Base-by-base conservation (phyloP, 2,797 vertebrate genomes). In the Malacoraja senta region DNA sequence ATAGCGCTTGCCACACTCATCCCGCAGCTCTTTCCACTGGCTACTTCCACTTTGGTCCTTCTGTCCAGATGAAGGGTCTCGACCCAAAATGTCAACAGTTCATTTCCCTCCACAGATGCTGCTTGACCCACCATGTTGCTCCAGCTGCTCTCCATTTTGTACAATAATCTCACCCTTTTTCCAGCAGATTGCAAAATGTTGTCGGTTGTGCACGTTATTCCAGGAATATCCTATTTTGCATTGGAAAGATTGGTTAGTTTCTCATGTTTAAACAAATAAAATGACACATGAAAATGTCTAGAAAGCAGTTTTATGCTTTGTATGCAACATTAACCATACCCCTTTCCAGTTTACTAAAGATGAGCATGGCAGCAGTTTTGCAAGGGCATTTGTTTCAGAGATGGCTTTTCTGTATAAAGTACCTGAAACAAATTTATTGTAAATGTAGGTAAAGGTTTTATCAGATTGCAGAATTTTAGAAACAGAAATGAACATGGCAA, bases 321-420 rank as follows among this genome's bases (percentile, higher is more conserved):
- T 29, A 29, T 21, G 4, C 15, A 90, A 71, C 15, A 91, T 21
- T 93, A 76, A 29, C 86, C 96, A 96, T 95, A 97, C 97, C 95
- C 94, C 94, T 93, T 93, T 95, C 97, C 97, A 97, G 77, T 95
- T 94, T 88, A 95, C 96, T 93, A 99, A 95, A 77, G 98, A 97
- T 0, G 98, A 98, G 94, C 98, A 98, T 0, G 98, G 98, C 95
- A 99, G 95, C 93, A 99, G 95, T 94, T 97, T 97, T 95, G 98
- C 98, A 95, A 98, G 94, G 93, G 96, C 95, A 83, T 96, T 95
- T 93, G 95, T 95, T 94, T 97, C 97, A 92, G 96, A 94, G 93
- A 97, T 97, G 90, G 97, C 95, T 94, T 96, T 97, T 95, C 97
- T 98, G 95, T 98, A 98, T 74, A 98, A 94, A 93, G 98, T 98